phyloP scores from a whole-genome alignment of 2,888 invertebrate species.

The Clistopyga incitator region DNA sequence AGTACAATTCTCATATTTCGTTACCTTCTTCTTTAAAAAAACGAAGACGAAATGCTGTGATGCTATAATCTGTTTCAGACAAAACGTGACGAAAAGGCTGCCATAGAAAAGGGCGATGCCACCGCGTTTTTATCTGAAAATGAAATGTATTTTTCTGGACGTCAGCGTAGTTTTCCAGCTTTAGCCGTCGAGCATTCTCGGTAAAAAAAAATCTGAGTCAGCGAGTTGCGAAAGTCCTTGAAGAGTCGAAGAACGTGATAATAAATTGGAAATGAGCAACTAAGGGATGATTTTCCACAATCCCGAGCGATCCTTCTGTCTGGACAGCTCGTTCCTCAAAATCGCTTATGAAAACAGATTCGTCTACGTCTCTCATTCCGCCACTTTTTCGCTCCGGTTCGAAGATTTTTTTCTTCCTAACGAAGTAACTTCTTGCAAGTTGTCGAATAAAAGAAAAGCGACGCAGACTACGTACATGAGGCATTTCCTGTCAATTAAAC shows the following conservation, averaged over 20 bases:
- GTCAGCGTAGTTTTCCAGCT: background rate
- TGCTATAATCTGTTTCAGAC: background rate
- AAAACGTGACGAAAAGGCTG: conserved; percentile 4
- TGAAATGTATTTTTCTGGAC: conserved; percentile 30
- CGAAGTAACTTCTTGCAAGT: conserved; percentile 31
- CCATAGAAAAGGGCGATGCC: background rate
- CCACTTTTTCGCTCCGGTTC: background rate
- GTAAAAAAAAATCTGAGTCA: conserved; percentile 47
- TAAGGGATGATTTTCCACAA: conserved; percentile 12
- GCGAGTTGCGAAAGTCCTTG: conserved; percentile 33
- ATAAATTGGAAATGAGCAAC: conserved; percentile 58
- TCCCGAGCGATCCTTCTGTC: background rate
- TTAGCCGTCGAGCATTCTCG: conserved; percentile 3
- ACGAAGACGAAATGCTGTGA: background rate
- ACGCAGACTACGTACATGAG: background rate
- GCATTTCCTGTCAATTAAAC: too few species aligned
- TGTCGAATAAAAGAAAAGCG: background rate
- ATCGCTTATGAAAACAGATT: conserved; percentile 8
- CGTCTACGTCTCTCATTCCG: background rate
- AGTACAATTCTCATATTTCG: too few species aligned
- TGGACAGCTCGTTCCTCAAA: conserved; percentile 16
- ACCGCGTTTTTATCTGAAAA: background rate
- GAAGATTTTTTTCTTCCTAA: conserved; percentile 4
- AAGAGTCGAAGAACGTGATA: conserved; percentile 56
- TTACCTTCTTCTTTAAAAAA: background rate